Evolutionary conservation across 2,888 invertebrate genomes (phyloP), one percentile per base, ranked within the genome.

Genomic region (Eustalomyia histrio): DNA sequence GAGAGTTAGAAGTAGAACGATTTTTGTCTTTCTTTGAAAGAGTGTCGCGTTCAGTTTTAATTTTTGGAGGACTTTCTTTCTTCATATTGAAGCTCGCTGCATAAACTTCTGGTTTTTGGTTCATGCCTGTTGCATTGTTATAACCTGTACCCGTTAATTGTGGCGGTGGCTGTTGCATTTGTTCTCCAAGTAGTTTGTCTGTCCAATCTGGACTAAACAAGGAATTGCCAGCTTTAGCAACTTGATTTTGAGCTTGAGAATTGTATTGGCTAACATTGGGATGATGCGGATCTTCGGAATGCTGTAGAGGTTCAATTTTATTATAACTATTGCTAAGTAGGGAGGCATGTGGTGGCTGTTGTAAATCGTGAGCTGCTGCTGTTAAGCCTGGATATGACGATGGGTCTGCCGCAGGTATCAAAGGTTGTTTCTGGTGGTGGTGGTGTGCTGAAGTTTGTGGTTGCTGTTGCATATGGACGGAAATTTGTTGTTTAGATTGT

Each of bases 151-250:
- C 35, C 8, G 16, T 4, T 50, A 39, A 16, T 10, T 53, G 4
- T 29, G 61, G 17, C 33, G 73, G 52, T 58, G 18, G 64, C 17
- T 83, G 83, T 63, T 76, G 80, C 39, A 85, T 84, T 39, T 82
- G 78, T 67, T 67, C 71, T 0, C 64, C 52, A 52, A 71, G 76
- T 79, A 85, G 83, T 71, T 89, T 90, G n/a, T 90, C 90, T 73
- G 85, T 88, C 88, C 89, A 90, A 65, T 90, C 91, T 12, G 91
- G 90, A 79, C 90, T 91, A 75, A 91, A 91, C 76, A 91, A 86
- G 0, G 91, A 91, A 9, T 85, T 84, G 47, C 84, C 83, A 12
- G 83, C 83, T 85, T 83, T 86, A 83, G 83, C 72, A 47, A 47
- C 52, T 29, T 71, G 84, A 55, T 76, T 84, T 64, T 84, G 85